Percentiles rank a stretch among this genome's conserved stretches.
These are phyloP conservation scores for Notolepis coatsorum DNA, from an alignment of 2,797 vertebrate species.

Conservation along the genomic window DNA sequence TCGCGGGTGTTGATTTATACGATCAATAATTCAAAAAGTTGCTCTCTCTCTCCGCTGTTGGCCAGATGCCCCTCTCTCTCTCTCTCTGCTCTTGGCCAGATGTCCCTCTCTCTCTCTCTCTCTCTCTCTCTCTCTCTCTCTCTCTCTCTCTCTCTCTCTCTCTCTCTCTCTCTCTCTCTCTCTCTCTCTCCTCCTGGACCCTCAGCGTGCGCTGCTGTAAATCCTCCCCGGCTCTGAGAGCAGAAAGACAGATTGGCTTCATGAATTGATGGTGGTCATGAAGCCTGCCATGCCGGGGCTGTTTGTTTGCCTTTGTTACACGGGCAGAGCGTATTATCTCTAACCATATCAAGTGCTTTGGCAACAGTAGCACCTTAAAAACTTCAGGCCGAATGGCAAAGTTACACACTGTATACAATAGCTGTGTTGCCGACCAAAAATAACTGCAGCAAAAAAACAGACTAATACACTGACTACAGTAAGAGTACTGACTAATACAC, in stretches of 20 bases:
- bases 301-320: constrained; percentile 64
- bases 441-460: no score
- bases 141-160: no score
- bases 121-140: no score
- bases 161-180: no score
- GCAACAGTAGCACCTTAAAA: constrained; percentile 37
- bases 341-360: constrained; percentile 51
- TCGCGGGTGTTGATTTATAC: constrained; percentile 89
- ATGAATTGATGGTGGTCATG: constrained; percentile 82
- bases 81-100: constrained; percentile 80
- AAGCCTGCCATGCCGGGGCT: constrained; percentile 69
- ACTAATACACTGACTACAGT: no score
- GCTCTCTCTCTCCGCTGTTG: constrained; percentile 82
- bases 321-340: constrained; percentile 55
- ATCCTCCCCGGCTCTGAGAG: constrained; percentile 74
- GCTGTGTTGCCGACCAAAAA: no score
- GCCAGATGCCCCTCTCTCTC: constrained; percentile 85
- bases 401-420: no score
- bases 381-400: constrained; percentile 49
- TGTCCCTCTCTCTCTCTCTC: constrained; percentile 42
- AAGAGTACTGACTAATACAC: no score
- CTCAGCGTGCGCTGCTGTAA: constrained; percentile 90
- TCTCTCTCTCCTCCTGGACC: constrained; percentile 67
- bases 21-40: constrained; percentile 94
- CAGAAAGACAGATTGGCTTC: constrained; percentile 77